Evolutionary conservation across 1,140 invertebrate genomes (phyloP).

Genomic region (Dendroctonus ponderosae): DNA sequence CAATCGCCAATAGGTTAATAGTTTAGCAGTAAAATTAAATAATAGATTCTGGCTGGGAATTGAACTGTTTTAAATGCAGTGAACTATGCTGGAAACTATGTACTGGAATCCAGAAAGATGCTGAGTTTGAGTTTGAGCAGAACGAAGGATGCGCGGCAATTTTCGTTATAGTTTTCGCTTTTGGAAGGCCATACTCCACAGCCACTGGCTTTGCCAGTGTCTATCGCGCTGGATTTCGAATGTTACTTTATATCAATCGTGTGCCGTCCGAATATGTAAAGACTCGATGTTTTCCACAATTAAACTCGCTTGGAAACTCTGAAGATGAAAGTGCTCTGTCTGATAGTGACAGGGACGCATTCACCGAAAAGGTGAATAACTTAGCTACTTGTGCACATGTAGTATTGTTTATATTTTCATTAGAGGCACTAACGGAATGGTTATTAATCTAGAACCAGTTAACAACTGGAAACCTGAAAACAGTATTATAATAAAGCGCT

Average conservation of each 20-base stretch:
- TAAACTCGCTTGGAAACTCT: constrained; percentile 2
- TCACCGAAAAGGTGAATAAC: constrained; percentile 10
- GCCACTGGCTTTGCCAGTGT: constrained; percentile 26
- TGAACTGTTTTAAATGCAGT: too few relatives aligned
- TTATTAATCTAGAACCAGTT: too few relatives aligned
- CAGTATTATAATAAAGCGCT: too few relatives aligned
- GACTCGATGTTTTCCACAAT: constrained; percentile 17
- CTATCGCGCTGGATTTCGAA: constrained; percentile 31
- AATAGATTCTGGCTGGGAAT: too few relatives aligned
- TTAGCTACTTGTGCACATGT: too few relatives aligned
- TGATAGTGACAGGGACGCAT: constrained; percentile 9
- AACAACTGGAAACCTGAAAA: too few relatives aligned
- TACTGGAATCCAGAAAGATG: constrained; percentile 25
- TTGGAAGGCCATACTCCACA: constrained; percentile 9
- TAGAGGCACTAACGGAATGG: too few relatives aligned
- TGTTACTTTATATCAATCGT: constrained; percentile 21
- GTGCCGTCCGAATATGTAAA: constrained; percentile 30
- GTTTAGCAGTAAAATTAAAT: too few relatives aligned
- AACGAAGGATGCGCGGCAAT: constrained; percentile 29
- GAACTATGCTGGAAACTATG: too few relatives aligned
- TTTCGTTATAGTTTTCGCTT: constrained; percentile 32
- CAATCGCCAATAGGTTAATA: too few relatives aligned
- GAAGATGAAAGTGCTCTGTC: constrained; percentile 19
- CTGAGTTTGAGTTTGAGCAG: constrained; percentile 32
- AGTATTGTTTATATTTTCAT: too few relatives aligned